Evolutionary conservation across 2,113 vertebrate genomes (phyloP).

Genomic region (Pycnonotus jocosus): DNA sequence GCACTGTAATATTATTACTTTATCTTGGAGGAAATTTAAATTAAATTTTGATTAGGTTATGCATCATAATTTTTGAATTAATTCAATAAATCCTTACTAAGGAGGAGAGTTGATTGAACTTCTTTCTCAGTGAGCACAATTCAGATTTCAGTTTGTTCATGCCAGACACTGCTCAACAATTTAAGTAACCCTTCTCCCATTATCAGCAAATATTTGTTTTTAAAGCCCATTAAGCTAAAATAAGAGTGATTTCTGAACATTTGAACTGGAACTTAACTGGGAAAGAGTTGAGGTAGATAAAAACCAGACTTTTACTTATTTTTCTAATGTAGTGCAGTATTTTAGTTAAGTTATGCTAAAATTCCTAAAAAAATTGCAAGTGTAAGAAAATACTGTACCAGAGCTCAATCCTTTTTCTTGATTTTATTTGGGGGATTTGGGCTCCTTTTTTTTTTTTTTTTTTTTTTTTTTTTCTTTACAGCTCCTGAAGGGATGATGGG

Average conservation of each 20-base stretch:
- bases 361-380: background rate
- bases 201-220: background rate
- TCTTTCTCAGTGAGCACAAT: background rate
- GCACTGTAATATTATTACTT: background rate
- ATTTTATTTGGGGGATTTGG: background rate
- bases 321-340: background rate
- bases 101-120: background rate
- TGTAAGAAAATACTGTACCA: background rate
- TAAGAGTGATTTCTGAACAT: background rate
- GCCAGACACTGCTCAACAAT: background rate
- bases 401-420: background rate
- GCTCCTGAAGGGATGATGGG: background rate
- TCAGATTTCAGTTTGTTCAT: background rate
- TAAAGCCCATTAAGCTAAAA: background rate
- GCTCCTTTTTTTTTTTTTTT: background rate
- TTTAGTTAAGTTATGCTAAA: background rate
- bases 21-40: background rate
- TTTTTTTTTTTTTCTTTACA: background rate
- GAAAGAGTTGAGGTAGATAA: background rate
- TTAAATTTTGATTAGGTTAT: background rate
- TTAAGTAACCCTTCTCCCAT: background rate
- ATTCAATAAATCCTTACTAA: background rate
- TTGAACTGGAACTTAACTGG: background rate
- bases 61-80: background rate
- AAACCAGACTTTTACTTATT: background rate